Conservation (phyloP, 2,888 invertebrate genomes). For the Noctua pronuba region DNA sequence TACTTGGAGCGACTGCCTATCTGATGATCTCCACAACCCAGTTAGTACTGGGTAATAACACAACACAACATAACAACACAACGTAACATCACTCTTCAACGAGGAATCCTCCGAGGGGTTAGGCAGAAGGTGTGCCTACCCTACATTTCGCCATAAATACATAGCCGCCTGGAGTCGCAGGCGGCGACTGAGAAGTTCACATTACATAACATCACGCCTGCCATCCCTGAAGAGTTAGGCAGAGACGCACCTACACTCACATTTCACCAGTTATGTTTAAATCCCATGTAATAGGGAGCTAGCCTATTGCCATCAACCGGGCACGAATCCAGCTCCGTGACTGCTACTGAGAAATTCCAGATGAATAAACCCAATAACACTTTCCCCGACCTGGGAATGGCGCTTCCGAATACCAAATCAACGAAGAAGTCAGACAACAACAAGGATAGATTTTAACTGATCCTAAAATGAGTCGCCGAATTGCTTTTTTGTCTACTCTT, state of each 20-base stretch:
- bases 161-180: too few relatives aligned
- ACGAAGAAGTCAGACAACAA: background rate
- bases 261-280: too few relatives aligned
- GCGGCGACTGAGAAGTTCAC: background rate
- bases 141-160: background rate
- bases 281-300: background rate
- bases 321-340: background rate
- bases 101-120: background rate
- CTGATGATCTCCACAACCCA: too few relatives aligned
- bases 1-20: too few relatives aligned
- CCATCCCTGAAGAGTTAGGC: background rate
- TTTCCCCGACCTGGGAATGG: background rate
- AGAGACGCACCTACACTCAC: background rate
- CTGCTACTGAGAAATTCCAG: background rate
- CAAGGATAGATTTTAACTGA: background rate
- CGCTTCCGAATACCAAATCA: background rate
- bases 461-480: background rate
- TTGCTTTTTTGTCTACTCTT: background rate
- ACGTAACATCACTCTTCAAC: background rate
- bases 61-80: background rate
- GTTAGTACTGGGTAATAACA: too few relatives aligned
- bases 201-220: background rate
- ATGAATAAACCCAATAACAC: background rate
- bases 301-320: background rate
- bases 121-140: background rate